Evolutionary conservation across 2,113 vertebrate genomes (phyloP).

Genomic region (Heterotis niloticus): DNA sequence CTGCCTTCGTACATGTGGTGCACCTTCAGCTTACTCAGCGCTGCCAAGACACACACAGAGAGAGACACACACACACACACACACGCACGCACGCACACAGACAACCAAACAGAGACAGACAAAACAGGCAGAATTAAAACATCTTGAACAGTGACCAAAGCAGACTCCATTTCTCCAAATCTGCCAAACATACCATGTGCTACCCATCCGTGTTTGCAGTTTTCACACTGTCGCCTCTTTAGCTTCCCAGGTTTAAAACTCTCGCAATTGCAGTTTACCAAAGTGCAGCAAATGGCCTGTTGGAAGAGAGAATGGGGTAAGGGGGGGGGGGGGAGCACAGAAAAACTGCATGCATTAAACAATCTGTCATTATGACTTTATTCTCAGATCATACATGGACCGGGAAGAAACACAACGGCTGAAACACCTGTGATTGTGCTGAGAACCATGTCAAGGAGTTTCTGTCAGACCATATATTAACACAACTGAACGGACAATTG

Average conservation of each 20-base stretch:
- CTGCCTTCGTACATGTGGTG: slow-evolving; percentile 82
- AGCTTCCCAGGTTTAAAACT: slow-evolving; percentile 91
- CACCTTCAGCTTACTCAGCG: slow-evolving; percentile 89
- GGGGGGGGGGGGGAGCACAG: too few species aligned
- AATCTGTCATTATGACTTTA: neutral
- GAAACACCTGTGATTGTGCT: too few species aligned
- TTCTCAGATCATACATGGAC: neutral
- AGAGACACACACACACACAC: slow-evolving; percentile 32
- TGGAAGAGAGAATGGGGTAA: slow-evolving; percentile 30
- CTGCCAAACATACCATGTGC: slow-evolving; percentile 78
- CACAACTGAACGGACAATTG: neutral
- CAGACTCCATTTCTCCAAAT: neutral
- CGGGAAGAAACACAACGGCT: neutral
- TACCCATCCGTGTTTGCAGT: slow-evolving; percentile 96
- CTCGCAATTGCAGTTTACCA: slow-evolving; percentile 89
- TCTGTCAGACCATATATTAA: neutral
- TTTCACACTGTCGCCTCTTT: slow-evolving; percentile 88
- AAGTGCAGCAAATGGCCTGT: slow-evolving; percentile 89
- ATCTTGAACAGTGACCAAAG: neutral
- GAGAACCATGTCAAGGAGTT: neutral
- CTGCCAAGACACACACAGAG: slow-evolving; percentile 58
- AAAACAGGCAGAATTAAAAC: neutral
- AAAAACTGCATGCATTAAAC: neutral
- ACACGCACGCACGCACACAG: too few species aligned
- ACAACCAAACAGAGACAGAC: slow-evolving; percentile 31